Evolutionary conservation across 2,113 vertebrate genomes (phyloP).

Genomic region (Scomber japonicus): DNA sequence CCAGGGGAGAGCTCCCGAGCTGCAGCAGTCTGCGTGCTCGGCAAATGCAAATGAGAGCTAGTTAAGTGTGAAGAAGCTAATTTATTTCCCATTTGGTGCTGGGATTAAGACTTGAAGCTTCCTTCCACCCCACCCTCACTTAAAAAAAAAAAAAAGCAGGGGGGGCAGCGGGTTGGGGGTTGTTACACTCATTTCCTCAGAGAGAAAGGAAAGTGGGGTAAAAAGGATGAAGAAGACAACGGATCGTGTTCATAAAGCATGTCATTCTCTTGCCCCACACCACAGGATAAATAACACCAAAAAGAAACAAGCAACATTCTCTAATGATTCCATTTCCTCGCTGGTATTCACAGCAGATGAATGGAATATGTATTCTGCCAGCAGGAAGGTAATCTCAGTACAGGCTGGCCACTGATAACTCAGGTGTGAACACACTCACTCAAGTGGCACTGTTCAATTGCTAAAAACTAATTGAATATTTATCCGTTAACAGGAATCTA

Average conservation of each 20-base stretch:
- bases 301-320: not conserved
- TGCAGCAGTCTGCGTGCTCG: conserved; percentile 76
- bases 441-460: not conserved
- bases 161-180: conserved; percentile 15
- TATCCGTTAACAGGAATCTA: conserved; percentile 26
- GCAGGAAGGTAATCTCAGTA: not conserved
- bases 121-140: conserved; percentile 70
- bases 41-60: conserved; percentile 89
- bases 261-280: not conserved
- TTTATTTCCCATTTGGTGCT: conserved; percentile 90
- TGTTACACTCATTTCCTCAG: conserved; percentile 64
- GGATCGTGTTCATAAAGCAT: conserved; percentile 23
- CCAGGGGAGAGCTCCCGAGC: conserved; percentile 78
- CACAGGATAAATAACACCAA: conserved; percentile 3
- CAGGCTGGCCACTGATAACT: not conserved
- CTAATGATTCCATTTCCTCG: not conserved
- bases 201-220: conserved; percentile 51
- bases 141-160: conserved; percentile 55
- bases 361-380: not conserved
- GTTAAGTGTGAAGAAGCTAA: conserved; percentile 92
- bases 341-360: not conserved
- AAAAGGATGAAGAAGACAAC: conserved; percentile 42
- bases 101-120: conserved; percentile 90
- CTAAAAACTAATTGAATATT: conserved; percentile 25
- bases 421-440: not conserved